phyloP scores from a whole-genome alignment of 2,888 invertebrate species.

The Chirona hameri region DNA sequence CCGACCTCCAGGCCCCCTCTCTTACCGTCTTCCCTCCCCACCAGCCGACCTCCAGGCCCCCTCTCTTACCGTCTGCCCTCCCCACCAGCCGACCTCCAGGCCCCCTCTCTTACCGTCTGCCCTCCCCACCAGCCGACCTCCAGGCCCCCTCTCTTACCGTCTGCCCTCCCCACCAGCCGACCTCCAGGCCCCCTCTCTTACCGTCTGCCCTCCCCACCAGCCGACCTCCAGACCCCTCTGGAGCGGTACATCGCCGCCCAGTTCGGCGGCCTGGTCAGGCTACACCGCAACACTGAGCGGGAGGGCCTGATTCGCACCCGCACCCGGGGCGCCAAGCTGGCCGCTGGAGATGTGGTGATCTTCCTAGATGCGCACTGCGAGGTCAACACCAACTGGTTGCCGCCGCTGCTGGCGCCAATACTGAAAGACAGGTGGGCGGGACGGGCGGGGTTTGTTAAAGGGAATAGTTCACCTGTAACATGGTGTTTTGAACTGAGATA shows the following conservation, averaged over 20 bases:
- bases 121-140: slow-evolving; percentile 61
- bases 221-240: slow-evolving; percentile 74
- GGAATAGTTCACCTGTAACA: no score
- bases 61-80: not conserved
- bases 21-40: no score
- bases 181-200: slow-evolving; percentile 60
- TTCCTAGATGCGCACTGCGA: slow-evolving; percentile 98
- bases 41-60: no score
- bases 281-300: slow-evolving; percentile 81
- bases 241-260: slow-evolving; percentile 69
- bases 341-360: slow-evolving; percentile 91
- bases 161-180: slow-evolving; percentile 56
- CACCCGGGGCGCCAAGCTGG: slow-evolving; percentile 84
- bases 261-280: slow-evolving; percentile 82
- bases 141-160: slow-evolving; percentile 53
- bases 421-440: slow-evolving; percentile 62
- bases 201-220: slow-evolving; percentile 47
- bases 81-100: slow-evolving; percentile 68
- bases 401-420: slow-evolving; percentile 91
- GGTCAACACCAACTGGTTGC: slow-evolving; percentile 94
- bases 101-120: slow-evolving; percentile 37
- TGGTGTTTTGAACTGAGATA: no score
- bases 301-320: slow-evolving; percentile 92
- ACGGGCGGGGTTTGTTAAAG: not conserved
- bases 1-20: no score